Evolutionary conservation across 2,113 vertebrate genomes (phyloP).

Genomic region (Hirundichthys speculiger): DNA sequence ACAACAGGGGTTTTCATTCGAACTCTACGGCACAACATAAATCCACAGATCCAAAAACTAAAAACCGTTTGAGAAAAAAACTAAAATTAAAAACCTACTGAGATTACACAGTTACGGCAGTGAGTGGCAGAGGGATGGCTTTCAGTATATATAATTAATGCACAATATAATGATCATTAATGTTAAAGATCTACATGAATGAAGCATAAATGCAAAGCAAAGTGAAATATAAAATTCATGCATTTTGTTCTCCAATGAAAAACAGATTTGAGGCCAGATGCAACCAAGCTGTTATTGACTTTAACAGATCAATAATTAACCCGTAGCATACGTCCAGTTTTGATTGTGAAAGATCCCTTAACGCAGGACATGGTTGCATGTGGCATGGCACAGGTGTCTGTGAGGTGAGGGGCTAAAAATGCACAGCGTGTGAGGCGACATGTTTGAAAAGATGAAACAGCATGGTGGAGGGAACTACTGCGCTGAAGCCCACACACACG

Average conservation of each 20-base stretch:
- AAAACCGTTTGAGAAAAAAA: not conserved
- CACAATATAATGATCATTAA: conserved; percentile 24
- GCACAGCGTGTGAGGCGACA: conserved; percentile 32
- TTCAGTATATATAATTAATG: conserved; percentile 14
- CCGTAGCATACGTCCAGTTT: not conserved
- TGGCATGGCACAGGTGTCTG: conserved; percentile 33
- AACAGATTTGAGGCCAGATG: conserved; percentile 64
- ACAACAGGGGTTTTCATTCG: conserved; percentile 2
- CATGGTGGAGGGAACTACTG: conserved; percentile 40
- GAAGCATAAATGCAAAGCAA: conserved; percentile 26
- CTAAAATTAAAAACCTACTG: not conserved
- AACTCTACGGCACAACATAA: conserved; percentile 28
- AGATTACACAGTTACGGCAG: conserved; percentile 15
- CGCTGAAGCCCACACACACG: conserved; percentile 53
- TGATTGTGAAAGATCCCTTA: too few species aligned
- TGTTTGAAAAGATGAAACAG: conserved; percentile 57
- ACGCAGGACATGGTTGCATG: conserved; percentile 71
- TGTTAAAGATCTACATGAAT: conserved; percentile 30
- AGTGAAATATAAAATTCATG: conserved; percentile 47
- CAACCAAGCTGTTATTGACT: conserved; percentile 61
- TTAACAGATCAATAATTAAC: conserved; percentile 22
- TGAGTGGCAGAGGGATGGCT: not conserved
- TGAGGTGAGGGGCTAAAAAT: conserved; percentile 34
- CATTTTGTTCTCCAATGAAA: conserved; percentile 29
- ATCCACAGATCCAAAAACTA: conserved; percentile 19